Evolutionary conservation across 1,140 invertebrate genomes (phyloP).

Genomic region (Micrasema minimum): DNA sequence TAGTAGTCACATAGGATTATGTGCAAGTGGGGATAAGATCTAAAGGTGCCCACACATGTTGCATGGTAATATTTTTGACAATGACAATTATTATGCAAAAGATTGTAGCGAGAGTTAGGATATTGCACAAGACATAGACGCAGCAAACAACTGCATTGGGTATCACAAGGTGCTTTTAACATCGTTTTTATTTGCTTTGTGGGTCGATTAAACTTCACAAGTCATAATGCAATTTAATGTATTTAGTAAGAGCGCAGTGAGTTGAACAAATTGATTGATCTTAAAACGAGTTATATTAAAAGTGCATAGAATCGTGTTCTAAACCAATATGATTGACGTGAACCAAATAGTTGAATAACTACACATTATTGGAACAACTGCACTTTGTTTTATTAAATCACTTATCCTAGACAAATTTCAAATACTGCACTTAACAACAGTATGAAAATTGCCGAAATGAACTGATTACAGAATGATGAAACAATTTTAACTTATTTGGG

Average conservation of each 20-base stretch:
- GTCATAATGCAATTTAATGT: constrained; percentile 3
- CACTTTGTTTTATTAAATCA: no score
- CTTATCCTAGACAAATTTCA: no score
- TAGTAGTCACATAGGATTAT: no score
- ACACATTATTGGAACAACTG: not conserved
- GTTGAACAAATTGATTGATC: constrained; percentile 4
- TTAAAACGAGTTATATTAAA: constrained; percentile 1
- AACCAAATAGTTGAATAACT: not conserved
- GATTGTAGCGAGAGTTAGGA: constrained; percentile 22
- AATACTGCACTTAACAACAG: no score
- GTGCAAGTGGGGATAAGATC: not conserved
- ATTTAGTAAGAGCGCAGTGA: not conserved
- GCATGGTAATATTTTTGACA: constrained; percentile 26
- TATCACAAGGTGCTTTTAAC: not conserved
- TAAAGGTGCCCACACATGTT: constrained; percentile 8
- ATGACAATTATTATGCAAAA: constrained; percentile 34
- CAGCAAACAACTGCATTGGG: constrained; percentile 18
- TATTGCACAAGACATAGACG: constrained; percentile 20
- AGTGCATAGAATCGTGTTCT: not conserved
- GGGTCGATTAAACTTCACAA: constrained; percentile 26
- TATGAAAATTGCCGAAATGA: no score
- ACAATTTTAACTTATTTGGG: no score
- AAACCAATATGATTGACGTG: not conserved
- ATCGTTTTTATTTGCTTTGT: constrained; percentile 12
- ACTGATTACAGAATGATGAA: no score